Base-by-base conservation (phyloP, 64 coral and sea anemone species). In the Montipora cactus region DNA sequence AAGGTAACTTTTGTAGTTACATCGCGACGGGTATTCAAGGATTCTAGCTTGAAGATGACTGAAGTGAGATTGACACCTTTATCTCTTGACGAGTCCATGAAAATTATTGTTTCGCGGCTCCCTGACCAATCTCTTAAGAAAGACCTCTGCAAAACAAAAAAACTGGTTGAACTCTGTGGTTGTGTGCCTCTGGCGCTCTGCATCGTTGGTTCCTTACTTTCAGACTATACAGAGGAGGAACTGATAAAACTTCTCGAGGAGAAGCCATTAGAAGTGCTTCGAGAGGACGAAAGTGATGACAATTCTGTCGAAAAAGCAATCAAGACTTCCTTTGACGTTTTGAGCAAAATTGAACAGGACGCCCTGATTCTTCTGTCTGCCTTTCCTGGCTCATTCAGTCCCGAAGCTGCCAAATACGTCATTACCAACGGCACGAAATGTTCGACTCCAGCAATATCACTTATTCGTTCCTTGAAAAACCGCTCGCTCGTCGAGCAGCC, bases 281-380 rank as follows among this genome's bases (percentile, higher is more conserved):
- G 81, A 62, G 81, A 85, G 8, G 47, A 55, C 28, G 49, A 37
- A 80, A 80, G 19, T 22, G 89, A 76, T 28, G 59, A 91, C 28
- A 53, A 68, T 52, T 55, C 48, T 61, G 89, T 81, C n/a, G 68
- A 55, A 57, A 81, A 91, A 72, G 77, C 89, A 28, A 91, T 91
- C 15, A 91, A 81, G 8, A 81, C 49, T 73, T 91, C 89, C 14
- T 91, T 71, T 53, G 23, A 81, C 19, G 44, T 81, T 71, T 25
- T 91, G 37, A 67, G 19, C 18, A 8, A 47, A 5, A 14, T 21
- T n/a, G 57, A 79, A 46, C 53, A 90, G 49, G 4, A 49, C 47
- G 88, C 58, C 18, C 77, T 90, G 20, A 15, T 90, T 68, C 25
- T 62, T 7, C 15, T 90, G 4, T 90, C 57, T 67, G 75, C 9